Conservation (phyloP, 2,113 vertebrate species). For the Stercorarius parasiticus region DNA sequence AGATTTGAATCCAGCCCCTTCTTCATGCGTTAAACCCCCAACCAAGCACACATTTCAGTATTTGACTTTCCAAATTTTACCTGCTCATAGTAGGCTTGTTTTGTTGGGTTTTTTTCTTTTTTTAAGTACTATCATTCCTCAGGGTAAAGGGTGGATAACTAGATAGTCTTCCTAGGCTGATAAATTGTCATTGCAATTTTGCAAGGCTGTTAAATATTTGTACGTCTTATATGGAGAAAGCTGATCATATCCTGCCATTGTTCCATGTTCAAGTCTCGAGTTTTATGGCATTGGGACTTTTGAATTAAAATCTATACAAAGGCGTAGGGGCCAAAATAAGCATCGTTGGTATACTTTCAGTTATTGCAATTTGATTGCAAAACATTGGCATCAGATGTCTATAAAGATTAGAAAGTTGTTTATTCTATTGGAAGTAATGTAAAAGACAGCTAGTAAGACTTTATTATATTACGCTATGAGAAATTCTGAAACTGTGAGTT, state of each 20-base stretch:
- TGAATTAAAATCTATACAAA: conserved; percentile 34
- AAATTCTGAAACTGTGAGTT: conserved; percentile 44
- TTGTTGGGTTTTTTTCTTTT: background rate
- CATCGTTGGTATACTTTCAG: background rate
- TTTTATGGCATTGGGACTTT: conserved; percentile 23
- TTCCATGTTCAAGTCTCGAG: conserved; percentile 57
- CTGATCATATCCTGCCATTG: conserved; percentile 8
- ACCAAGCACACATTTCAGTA: background rate
- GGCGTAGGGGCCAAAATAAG: conserved; percentile 29
- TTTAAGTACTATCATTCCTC: conserved; percentile 11
- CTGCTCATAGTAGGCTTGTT: background rate
- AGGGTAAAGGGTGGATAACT: conserved; percentile 33
- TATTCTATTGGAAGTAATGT: background rate
- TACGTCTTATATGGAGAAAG: conserved; percentile 10
- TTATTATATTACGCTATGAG: background rate
- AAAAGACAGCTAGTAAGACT: background rate
- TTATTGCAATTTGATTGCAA: conserved; percentile 4
- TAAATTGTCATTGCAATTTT: conserved; percentile 27
- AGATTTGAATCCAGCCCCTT: background rate
- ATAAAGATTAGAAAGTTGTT: background rate
- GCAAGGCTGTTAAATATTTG: conserved; percentile 38
- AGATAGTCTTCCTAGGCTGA: conserved; percentile 55
- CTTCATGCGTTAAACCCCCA: background rate
- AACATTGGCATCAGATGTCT: background rate
- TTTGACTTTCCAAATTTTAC: background rate